Evolutionary conservation across 2,888 invertebrate species (phyloP).

Genomic region (Eucriotettix oculatus): DNA sequence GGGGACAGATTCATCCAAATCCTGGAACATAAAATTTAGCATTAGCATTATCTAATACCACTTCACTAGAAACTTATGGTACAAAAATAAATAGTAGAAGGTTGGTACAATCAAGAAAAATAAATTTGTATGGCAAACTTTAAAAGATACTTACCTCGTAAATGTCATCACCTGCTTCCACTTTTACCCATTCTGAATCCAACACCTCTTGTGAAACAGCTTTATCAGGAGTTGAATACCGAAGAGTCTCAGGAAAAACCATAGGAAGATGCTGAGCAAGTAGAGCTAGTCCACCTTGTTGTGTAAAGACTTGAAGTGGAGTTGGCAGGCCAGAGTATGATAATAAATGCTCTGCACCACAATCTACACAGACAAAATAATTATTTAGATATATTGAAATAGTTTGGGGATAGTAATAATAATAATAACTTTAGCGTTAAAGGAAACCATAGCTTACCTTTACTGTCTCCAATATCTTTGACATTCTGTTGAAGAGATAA

Average conservation of each 20-base stretch:
- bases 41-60: too few species aligned
- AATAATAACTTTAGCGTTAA: too few species aligned
- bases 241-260: conserved; percentile 56
- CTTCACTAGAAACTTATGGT: too few species aligned
- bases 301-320: conserved; percentile 72
- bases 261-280: conserved; percentile 78
- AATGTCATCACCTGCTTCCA: conserved; percentile 30
- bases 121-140: too few species aligned
- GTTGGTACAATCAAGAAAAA: too few species aligned
- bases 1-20: conserved; percentile 28
- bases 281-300: conserved; percentile 72
- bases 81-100: too few species aligned
- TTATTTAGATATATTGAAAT: too few species aligned
- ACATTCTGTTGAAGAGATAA: conserved; percentile 25
- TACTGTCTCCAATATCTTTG: conserved; percentile 21
- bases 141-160: conserved; percentile 30
- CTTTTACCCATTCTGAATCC: conserved; percentile 43
- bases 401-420: too few species aligned
- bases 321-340: conserved; percentile 22
- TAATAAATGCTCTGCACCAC: conserved; percentile 18
- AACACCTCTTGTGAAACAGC: conserved; percentile 6
- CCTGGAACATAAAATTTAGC: conserved; percentile 15
- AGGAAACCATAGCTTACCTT: conserved; percentile 16
- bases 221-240: conserved; percentile 10
- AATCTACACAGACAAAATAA: too few species aligned